Conservation (phyloP, 2,888 invertebrate species). For the Nephrotoma flavescens region DNA sequence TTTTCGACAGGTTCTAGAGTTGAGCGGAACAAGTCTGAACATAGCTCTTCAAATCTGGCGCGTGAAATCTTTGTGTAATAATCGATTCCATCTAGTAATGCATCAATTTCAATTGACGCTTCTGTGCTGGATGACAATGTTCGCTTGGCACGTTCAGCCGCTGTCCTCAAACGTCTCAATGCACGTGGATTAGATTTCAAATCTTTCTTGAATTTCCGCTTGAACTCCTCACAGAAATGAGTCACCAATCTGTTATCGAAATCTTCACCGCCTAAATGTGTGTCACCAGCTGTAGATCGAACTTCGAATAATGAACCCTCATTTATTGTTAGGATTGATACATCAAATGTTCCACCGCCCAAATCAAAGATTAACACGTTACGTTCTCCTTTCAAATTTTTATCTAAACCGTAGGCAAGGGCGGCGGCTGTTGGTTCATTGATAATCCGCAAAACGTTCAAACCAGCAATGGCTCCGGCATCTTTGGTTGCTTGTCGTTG, state of each 20-base stretch:
- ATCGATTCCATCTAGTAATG: conserved; percentile 57
- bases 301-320: conserved; percentile 88
- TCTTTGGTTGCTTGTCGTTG: conserved; percentile 88
- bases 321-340: conserved; percentile 90
- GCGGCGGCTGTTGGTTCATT: conserved; percentile 90
- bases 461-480: conserved; percentile 82
- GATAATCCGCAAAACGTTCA: conserved; percentile 85
- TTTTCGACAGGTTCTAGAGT: conserved; percentile 67
- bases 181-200: conserved; percentile 48
- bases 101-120: conserved; percentile 60
- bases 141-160: conserved; percentile 63
- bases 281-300: conserved; percentile 90
- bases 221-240: conserved; percentile 80
- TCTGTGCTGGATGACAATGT: conserved; percentile 64
- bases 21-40: conserved; percentile 52
- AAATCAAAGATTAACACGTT: conserved; percentile 75
- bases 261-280: conserved; percentile 90
- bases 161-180: conserved; percentile 52
- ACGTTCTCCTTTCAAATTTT: conserved; percentile 68
- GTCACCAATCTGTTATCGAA: conserved; percentile 83
- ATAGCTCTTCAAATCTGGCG: conserved; percentile 62
- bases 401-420: conserved; percentile 86
- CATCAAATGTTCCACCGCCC: conserved; percentile 95
- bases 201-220: conserved; percentile 62
- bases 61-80: conserved; percentile 56